Evolutionary conservation across 2,797 vertebrate species (phyloP).

Genomic region (Gymnothorax reevesii): DNA sequence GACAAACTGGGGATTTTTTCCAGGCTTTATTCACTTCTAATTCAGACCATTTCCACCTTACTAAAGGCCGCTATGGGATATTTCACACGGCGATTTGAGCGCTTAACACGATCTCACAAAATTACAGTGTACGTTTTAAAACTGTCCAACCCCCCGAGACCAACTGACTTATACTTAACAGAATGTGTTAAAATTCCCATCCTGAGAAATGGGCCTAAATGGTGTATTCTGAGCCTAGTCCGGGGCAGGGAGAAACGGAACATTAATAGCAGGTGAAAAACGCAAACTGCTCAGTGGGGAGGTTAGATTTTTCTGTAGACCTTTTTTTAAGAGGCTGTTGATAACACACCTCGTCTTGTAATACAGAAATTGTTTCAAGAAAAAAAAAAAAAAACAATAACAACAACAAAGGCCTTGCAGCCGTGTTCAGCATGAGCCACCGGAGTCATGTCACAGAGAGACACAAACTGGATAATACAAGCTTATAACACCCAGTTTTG

Average conservation of each 20-base stretch:
- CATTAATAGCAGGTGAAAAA: not conserved
- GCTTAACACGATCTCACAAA: conserved; percentile 22
- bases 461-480: too few relatives aligned
- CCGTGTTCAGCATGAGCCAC: too few relatives aligned
- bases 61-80: conserved; percentile 57
- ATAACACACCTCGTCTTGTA: not conserved
- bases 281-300: not conserved
- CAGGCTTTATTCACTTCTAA: conserved; percentile 76
- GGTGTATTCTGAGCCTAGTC: not conserved
- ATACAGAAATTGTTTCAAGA: not conserved
- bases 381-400: not conserved
- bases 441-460: too few relatives aligned
- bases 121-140: conserved; percentile 51
- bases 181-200: not conserved
- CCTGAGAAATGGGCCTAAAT: not conserved
- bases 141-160: not conserved
- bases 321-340: not conserved
- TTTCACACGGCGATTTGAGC: conserved; percentile 60
- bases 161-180: not conserved
- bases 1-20: conserved; percentile 74
- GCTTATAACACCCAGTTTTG: too few relatives aligned
- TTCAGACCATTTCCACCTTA: conserved; percentile 64
- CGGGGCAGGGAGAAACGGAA: not conserved
- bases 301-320: not conserved
- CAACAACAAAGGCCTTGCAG: not conserved